Conservation (phyloP, 2,888 invertebrate genomes). For the Drosophila longiperda region DNA sequence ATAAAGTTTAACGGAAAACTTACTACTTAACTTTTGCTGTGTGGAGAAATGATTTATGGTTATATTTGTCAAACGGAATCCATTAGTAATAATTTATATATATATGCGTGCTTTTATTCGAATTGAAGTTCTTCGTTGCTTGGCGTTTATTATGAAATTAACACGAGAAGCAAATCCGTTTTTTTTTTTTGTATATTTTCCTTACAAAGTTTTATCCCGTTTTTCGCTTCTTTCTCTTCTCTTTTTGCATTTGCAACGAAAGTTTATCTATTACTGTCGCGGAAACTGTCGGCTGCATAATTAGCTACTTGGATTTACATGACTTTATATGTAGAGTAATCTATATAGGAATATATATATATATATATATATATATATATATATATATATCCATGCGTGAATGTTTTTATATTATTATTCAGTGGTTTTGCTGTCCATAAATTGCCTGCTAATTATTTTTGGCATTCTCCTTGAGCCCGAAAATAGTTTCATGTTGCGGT, state of each 20-base stretch:
- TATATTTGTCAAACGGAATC: slow-evolving; percentile 8
- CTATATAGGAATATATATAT: background rate
- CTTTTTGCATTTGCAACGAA: slow-evolving; percentile 47
- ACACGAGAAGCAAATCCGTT: slow-evolving; percentile 12
- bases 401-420: slow-evolving; percentile 8
- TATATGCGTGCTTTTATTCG: slow-evolving; percentile 5
- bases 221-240: background rate
- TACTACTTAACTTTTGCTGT: no score
- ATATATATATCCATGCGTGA: background rate
- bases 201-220: slow-evolving; percentile 28
- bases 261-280: slow-evolving; percentile 41
- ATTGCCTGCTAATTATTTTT: slow-evolving; percentile 57
- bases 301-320: slow-evolving; percentile 32
- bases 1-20: slow-evolving; percentile 18
- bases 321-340: background rate
- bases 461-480: slow-evolving; percentile 38
- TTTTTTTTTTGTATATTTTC: slow-evolving; percentile 5
- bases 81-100: slow-evolving; percentile 9
- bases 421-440: slow-evolving; percentile 30
- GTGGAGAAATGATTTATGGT: slow-evolving; percentile 45
- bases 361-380: background rate
- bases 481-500: slow-evolving; percentile 52
- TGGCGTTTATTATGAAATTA: slow-evolving; percentile 28
- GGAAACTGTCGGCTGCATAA: slow-evolving; percentile 33
- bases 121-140: slow-evolving; percentile 25